Evolutionary conservation across 2,113 vertebrate species (phyloP).

Genomic region (Brachypodius melanocephalos): DNA sequence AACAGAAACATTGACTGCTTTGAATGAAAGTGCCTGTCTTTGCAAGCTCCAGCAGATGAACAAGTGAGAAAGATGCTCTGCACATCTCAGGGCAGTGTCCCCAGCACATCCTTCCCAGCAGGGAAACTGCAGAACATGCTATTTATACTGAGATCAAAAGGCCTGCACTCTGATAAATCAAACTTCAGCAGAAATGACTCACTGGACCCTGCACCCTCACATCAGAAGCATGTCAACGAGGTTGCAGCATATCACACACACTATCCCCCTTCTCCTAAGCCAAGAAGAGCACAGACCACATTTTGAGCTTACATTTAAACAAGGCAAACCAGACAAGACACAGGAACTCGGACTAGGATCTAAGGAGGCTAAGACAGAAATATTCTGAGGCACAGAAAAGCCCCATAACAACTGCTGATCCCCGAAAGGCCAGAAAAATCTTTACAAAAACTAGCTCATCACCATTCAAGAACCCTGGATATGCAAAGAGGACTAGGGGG

Average conservation of each 20-base stretch:
- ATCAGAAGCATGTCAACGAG: background rate
- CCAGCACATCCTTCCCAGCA: background rate
- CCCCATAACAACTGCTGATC: fast-evolving
- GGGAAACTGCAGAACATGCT: background rate
- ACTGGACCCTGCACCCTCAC: background rate
- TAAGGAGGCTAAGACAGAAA: background rate
- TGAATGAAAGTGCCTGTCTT: background rate
- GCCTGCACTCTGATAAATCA: background rate
- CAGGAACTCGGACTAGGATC: background rate
- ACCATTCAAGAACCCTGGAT: background rate
- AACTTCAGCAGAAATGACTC: background rate
- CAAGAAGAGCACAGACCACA: background rate
- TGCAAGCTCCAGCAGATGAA: background rate
- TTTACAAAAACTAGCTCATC: background rate
- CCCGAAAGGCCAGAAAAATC: background rate
- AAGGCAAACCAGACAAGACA: background rate
- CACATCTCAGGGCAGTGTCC: background rate
- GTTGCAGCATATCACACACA: background rate
- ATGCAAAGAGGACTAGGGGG: fast-evolving
- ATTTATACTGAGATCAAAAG: background rate
- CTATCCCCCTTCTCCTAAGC: background rate
- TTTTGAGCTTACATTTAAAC: background rate
- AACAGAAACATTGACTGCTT: background rate
- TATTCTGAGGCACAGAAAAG: background rate
- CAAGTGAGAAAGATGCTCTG: background rate